Conservation (phyloP, 1,140 invertebrate species). For the Pseudobourletiella spinata region DNA sequence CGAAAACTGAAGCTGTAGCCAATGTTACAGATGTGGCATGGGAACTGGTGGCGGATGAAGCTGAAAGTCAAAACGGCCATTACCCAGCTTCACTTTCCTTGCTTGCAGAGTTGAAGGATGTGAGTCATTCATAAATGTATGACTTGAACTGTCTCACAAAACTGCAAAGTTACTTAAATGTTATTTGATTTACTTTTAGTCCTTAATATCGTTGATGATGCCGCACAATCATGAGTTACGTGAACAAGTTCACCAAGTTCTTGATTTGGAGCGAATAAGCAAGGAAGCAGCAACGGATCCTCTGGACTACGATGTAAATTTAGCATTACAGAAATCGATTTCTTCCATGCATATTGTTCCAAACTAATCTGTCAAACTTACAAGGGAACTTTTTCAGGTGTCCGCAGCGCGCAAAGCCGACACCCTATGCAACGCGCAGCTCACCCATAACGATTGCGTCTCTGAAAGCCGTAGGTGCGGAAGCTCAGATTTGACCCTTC, state of each 20-base stretch:
- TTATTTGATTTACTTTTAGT: background rate
- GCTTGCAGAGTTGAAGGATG: background rate
- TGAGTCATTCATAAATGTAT: background rate
- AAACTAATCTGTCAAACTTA: too few relatives aligned
- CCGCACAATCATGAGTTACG: background rate
- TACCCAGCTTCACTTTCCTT: background rate
- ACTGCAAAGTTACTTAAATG: too few relatives aligned
- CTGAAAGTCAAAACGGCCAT: background rate
- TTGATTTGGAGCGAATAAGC: background rate
- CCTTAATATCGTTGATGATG: background rate
- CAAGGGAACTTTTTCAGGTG: too few relatives aligned
- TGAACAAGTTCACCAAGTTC: background rate
- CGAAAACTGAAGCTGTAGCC: background rate
- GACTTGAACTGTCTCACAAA: too few relatives aligned
- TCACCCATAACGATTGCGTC: too few relatives aligned
- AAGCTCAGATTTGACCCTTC: too few relatives aligned
- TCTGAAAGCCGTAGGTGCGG: too few relatives aligned
- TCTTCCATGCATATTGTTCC: too few relatives aligned
- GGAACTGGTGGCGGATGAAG: background rate
- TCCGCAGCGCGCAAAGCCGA: too few relatives aligned
- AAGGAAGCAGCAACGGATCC: background rate
- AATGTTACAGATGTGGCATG: background rate
- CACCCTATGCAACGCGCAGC: too few relatives aligned
- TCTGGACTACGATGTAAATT: conserved; percentile 15
- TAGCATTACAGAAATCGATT: too few relatives aligned